Conservation (phyloP, 2,888 invertebrate genomes). For the Leptodirus hochenwartii region DNA sequence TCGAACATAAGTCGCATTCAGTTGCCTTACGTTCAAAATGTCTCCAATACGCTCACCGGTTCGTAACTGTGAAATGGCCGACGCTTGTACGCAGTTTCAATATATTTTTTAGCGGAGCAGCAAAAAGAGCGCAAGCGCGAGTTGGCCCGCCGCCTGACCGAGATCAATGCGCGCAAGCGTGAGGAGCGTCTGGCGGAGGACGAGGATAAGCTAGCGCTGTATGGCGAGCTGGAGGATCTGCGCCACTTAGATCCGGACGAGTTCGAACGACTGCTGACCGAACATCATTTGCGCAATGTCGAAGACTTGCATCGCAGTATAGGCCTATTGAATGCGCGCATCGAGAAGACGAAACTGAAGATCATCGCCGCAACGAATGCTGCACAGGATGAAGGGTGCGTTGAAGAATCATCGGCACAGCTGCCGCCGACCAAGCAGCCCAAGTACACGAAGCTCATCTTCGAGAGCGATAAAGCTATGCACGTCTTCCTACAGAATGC, state of each 20-base stretch:
- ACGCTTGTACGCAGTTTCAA: conserved; percentile 2
- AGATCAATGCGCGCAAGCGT: conserved; percentile 77
- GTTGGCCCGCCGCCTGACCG: conserved; percentile 64
- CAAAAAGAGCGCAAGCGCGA: conserved; percentile 77
- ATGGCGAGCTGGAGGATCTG: conserved; percentile 57
- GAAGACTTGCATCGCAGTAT: conserved; percentile 67
- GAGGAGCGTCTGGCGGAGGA: conserved; percentile 78
- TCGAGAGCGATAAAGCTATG: conserved; percentile 25
- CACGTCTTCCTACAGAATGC: conserved; percentile 34
- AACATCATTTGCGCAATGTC: conserved; percentile 17
- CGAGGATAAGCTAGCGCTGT: conserved; percentile 64
- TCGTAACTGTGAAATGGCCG: too few relatives aligned
- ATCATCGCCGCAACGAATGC: conserved; percentile 49
- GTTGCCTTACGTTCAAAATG: conserved; percentile 55
- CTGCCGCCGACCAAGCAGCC: conserved; percentile 26
- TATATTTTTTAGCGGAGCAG: conserved; percentile 35
- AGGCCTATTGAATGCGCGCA: conserved; percentile 44
- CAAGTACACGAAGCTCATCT: conserved; percentile 26
- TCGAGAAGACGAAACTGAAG: conserved; percentile 61
- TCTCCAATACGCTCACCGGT: conserved; percentile 44
- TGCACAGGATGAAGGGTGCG: conserved; percentile 43
- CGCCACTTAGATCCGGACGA: conserved; percentile 28
- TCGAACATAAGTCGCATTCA: conserved; percentile 70
- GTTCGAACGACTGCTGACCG: conserved; percentile 11
- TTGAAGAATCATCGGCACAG: conserved; percentile 25